Evolutionary conservation across 2,888 invertebrate species (phyloP).

Genomic region (Heliconius erato): DNA sequence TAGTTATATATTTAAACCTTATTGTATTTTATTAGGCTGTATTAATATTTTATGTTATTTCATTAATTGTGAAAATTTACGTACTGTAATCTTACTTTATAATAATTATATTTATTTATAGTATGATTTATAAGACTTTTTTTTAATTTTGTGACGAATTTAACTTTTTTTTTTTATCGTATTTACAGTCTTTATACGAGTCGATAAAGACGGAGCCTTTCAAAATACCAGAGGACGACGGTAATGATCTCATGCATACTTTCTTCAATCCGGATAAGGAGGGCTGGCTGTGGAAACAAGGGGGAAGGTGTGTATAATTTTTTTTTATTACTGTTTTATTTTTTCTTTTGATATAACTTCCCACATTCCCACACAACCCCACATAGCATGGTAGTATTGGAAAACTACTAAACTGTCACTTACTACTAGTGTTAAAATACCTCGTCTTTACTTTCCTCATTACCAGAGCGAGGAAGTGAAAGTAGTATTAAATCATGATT

Average conservation of each 20-base stretch:
- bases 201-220: slow-evolving; percentile 99
- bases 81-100: not conserved
- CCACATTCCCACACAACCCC: too few species aligned
- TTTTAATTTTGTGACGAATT: not conserved
- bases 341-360: too few species aligned
- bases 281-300: slow-evolving; percentile 99
- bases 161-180: not conserved
- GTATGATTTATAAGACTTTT: not conserved
- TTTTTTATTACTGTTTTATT: not conserved
- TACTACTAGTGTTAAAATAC: too few species aligned
- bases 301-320: slow-evolving; percentile 86
- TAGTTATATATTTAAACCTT: not conserved
- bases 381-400: too few species aligned
- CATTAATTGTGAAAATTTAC: not conserved
- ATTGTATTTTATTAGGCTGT: not conserved
- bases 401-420: too few species aligned
- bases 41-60: not conserved
- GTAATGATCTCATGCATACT: slow-evolving; percentile 99
- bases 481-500: too few species aligned
- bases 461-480: too few species aligned
- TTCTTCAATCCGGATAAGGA: slow-evolving; percentile 99
- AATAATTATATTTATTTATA: not conserved
- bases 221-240: slow-evolving; percentile 99
- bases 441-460: too few species aligned
- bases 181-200: slow-evolving; percentile 95